Evolutionary conservation across 1,140 invertebrate species (phyloP).

Genomic region (Rhynchophorus ferrugineus): DNA sequence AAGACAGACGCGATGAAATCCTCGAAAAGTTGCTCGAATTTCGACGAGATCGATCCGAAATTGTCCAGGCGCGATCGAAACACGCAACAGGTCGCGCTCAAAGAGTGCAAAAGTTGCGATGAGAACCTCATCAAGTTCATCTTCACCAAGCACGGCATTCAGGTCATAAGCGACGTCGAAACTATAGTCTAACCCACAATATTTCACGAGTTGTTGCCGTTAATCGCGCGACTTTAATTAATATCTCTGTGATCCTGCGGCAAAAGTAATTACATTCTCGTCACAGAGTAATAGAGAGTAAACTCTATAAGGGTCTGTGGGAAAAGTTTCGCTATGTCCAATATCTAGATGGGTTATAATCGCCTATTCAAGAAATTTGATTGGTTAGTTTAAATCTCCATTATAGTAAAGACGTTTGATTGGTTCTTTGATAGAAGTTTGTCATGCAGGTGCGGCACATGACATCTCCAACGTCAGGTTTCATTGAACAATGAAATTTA

Average conservation of each 20-base stretch:
- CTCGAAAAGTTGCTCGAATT: conserved; percentile 35
- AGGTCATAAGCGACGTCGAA: conserved; percentile 66
- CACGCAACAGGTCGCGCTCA: conserved; percentile 29
- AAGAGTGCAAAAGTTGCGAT: conserved; percentile 46
- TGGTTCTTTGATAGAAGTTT: too few species aligned
- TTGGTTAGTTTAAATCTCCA: too few species aligned
- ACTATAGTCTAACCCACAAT: conserved; percentile 51
- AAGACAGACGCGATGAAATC: conserved; percentile 29
- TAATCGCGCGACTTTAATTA: neutral
- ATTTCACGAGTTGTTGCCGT: neutral
- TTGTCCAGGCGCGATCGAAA: too few species aligned
- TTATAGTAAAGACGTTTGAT: too few species aligned
- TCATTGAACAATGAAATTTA: too few species aligned
- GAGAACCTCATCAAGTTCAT: conserved; percentile 62
- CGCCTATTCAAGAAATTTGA: too few species aligned
- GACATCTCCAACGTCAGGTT: too few species aligned
- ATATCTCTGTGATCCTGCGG: neutral
- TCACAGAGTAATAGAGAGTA: too few species aligned
- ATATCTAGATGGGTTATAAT: too few species aligned
- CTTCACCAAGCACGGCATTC: conserved; percentile 63
- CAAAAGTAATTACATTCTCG: neutral
- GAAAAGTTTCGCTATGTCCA: too few species aligned
- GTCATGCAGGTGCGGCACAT: too few species aligned
- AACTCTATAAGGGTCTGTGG: too few species aligned
- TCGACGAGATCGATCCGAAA: conserved; percentile 34